These are phyloP conservation scores for Agrochola circellaris DNA, from an alignment of 2,888 invertebrate genomes.

Conservation along the genomic window DNA sequence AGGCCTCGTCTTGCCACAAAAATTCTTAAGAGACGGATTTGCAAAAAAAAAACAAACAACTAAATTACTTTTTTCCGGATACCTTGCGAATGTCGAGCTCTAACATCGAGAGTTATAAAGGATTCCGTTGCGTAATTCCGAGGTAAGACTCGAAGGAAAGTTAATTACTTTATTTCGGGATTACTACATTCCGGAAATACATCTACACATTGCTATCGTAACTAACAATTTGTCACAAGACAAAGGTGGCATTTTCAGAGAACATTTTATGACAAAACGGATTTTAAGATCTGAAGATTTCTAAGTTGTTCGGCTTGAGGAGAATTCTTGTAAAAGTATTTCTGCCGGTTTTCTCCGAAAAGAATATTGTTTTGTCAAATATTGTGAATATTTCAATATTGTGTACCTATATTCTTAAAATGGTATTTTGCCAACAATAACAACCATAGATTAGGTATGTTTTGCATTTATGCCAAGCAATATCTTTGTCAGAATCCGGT, in stretches of 20 bases:
- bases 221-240: slow-evolving; percentile 9
- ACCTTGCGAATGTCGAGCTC: slow-evolving; percentile 6
- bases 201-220: slow-evolving; percentile 3
- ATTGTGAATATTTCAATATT: slow-evolving; percentile 7
- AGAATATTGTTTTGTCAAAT: neutral
- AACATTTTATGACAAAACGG: slow-evolving; percentile 6
- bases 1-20: neutral
- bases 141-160: slow-evolving; percentile 26
- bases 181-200: slow-evolving; percentile 15
- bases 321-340: slow-evolving; percentile 11
- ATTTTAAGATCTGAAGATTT: slow-evolving; percentile 3
- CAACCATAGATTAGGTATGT: neutral
- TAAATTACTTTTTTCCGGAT: slow-evolving; percentile 24
- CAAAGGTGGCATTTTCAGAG: slow-evolving; percentile 19
- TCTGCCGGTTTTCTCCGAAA: neutral
- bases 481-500: neutral
- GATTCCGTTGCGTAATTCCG: slow-evolving; percentile 28
- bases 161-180: slow-evolving; percentile 36
- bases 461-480: neutral
- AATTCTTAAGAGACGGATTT: neutral
- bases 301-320: neutral
- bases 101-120: slow-evolving; percentile 18
- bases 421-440: neutral
- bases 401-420: neutral
- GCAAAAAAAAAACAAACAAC: neutral